Evolutionary conservation across 2,113 vertebrate genomes (phyloP).

Genomic region (Jacana jacana): DNA sequence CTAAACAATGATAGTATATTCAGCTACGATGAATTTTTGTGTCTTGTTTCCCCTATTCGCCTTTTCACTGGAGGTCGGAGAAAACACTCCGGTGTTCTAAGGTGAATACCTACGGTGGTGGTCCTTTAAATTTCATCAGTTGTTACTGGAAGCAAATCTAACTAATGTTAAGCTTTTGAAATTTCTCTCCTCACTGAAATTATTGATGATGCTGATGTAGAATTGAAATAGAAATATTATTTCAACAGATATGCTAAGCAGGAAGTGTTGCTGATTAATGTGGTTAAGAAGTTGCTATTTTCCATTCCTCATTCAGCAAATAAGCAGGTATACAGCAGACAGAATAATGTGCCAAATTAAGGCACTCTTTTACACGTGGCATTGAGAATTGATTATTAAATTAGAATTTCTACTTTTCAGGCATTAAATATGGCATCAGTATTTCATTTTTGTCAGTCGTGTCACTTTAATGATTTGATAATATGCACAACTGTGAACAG

Average conservation of each 20-base stretch:
- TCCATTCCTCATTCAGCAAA: slow-evolving; percentile 59
- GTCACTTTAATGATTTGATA: slow-evolving; percentile 61
- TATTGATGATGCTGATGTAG: neutral
- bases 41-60: neutral
- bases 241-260: slow-evolving; percentile 56
- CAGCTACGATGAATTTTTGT: neutral
- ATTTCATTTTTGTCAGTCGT: slow-evolving; percentile 61
- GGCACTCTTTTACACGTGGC: slow-evolving; percentile 66
- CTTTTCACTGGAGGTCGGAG: neutral
- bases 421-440: slow-evolving; percentile 62
- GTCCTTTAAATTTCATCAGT: neutral
- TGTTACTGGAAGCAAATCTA: neutral
- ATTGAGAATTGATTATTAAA: slow-evolving; percentile 74
- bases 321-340: slow-evolving; percentile 73
- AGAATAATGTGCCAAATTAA: slow-evolving; percentile 80
- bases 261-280: slow-evolving; percentile 23
- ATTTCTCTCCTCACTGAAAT: neutral
- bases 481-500: slow-evolving; percentile 6
- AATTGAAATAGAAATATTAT: slow-evolving; percentile 37
- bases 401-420: slow-evolving; percentile 68
- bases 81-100: neutral
- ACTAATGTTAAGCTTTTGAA: slow-evolving; percentile 19
- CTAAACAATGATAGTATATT: neutral
- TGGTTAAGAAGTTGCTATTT: slow-evolving; percentile 62
- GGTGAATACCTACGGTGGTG: neutral